Conservation (phyloP, 2,797 vertebrate genomes). For the Chelmon rostratus region DNA sequence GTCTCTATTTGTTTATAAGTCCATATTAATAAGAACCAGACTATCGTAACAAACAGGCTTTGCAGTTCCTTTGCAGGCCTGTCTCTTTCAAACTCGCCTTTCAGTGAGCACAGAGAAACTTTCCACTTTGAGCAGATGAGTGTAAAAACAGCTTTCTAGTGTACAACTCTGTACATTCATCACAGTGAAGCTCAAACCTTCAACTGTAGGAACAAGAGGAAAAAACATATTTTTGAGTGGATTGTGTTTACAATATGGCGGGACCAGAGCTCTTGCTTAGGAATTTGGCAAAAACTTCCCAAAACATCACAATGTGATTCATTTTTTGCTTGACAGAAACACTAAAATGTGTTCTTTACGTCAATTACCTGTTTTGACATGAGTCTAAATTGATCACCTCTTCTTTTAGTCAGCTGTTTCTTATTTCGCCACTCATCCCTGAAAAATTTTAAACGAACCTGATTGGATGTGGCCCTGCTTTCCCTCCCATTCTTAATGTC, state of each 20-base stretch:
- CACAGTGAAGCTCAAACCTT: too few species aligned
- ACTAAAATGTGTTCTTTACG: background rate
- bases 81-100: too few species aligned
- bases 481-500: background rate
- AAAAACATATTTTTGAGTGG: too few species aligned
- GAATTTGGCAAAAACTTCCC: background rate
- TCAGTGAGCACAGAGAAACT: too few species aligned
- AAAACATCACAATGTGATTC: background rate
- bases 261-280: background rate
- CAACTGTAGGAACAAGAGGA: too few species aligned
- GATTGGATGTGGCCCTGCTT: too few species aligned
- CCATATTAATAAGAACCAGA: background rate
- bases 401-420: background rate
- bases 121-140: too few species aligned
- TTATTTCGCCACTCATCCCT: background rate
- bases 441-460: constrained; percentile 1
- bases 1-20: constrained; percentile 4
- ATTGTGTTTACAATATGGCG: background rate
- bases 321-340: background rate
- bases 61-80: too few species aligned
- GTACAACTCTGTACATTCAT: too few species aligned
- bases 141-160: too few species aligned
- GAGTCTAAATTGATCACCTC: background rate
- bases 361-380: background rate
- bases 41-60: background rate